phyloP scores from a whole-genome alignment of 2,113 vertebrate species.

The Thunnus maccoyii region DNA sequence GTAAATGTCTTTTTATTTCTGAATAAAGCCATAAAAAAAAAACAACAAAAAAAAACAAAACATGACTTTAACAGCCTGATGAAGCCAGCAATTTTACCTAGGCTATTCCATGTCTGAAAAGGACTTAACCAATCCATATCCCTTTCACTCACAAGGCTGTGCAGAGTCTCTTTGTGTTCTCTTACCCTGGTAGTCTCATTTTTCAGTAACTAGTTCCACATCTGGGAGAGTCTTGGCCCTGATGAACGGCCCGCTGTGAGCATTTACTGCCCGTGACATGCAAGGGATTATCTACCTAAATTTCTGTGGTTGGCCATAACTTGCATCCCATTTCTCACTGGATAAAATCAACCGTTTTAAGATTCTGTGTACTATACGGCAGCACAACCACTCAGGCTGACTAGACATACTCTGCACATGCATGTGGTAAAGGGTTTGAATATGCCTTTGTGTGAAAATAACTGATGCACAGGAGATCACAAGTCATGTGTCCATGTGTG shows the following conservation, averaged over 20 bases:
- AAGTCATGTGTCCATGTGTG: constrained; percentile 12
- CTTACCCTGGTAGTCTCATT: constrained; percentile 40
- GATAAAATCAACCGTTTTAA: constrained; percentile 35
- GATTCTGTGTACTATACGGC: not conserved
- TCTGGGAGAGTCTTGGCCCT: constrained; percentile 74
- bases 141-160: not conserved
- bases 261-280: constrained; percentile 81
- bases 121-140: not conserved
- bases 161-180: not conserved
- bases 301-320: constrained; percentile 61
- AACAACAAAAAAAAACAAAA: too few species aligned
- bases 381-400: constrained; percentile 17
- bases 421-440: not conserved
- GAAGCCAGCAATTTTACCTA: too few species aligned
- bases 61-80: too few species aligned
- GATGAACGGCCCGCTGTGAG: constrained; percentile 74
- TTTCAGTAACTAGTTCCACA: constrained; percentile 81
- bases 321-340: constrained; percentile 43
- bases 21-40: too few species aligned
- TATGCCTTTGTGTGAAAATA: constrained; percentile 27
- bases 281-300: constrained; percentile 77
- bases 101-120: too few species aligned
- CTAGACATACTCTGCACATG: not conserved
- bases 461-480: constrained; percentile 1
- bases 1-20: too few species aligned